Base-by-base conservation (phyloP, 2,797 vertebrate genomes). In the Odontamblyopus rebecca region DNA sequence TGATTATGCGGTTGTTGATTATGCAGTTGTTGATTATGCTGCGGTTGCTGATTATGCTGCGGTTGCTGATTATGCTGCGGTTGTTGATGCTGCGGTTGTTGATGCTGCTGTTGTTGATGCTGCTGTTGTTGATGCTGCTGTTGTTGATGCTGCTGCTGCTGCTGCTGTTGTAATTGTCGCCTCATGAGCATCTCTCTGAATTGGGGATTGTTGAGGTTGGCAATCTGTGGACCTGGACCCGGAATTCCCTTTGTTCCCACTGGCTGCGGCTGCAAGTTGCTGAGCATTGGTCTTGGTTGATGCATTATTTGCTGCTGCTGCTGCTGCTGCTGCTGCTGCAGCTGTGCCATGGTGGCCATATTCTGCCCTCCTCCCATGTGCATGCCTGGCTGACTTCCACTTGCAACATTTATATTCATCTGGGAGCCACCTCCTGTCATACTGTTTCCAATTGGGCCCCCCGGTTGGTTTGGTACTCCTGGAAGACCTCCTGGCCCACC, bases 151-250 rank as follows among this genome's bases (percentile, higher is more conserved):
- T 88, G 85, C 0, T 90, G 89, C 0, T 94, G 93, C 0, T 94
- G 93, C 16, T 95, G 92, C 15, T 95, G 93, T 70, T 95, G 94
- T 62, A 90, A 82, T 29, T 95, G 94, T 19, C 95, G 92, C 73
- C 96, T 95, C 88, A 98, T 89, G 9, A 98, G 79, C 67, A 97
- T 78, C 71, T 99, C 96, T 91, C 97, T 93, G 66, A 96, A 96
- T 80, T 98, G 97, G 2, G 95, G 95, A 72, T 90, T 93, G 85
- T 97, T 97, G 85, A 91, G 63, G 69, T 95, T 97, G 71, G 93
- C 95, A 93, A 99, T 95, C 69, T 94, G 95, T 82, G 94, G 91
- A 0, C 94, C 95, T 83, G 96, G 97, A 15, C 90, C 94, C 5
- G 89, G 95, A 89, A 97, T 94, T 72, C 92, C 80, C 76, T 91